phyloP scores from a whole-genome alignment of 2,797 vertebrate genomes.

The Notolepis coatsorum region DNA sequence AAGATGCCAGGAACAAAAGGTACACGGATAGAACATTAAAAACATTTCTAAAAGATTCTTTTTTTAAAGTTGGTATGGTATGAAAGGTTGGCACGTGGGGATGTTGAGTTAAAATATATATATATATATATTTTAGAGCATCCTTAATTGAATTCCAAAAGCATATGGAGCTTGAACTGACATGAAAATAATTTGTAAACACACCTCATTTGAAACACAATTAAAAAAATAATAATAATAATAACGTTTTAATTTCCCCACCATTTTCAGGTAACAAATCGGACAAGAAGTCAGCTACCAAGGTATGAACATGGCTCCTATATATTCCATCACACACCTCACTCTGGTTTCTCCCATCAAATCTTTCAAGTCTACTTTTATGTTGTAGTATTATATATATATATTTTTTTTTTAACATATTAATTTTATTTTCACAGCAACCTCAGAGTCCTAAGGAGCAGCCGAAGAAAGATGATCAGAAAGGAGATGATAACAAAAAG shows the following conservation, averaged over 20 bases:
- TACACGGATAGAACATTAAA: conserved; percentile 31
- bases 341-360: background rate
- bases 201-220: background rate
- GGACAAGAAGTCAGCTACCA: conserved; percentile 86
- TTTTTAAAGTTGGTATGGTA: no score
- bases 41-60: conserved; percentile 8
- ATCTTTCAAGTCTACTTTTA: background rate
- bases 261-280: conserved; percentile 82
- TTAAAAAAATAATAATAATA: background rate
- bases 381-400: background rate
- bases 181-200: background rate
- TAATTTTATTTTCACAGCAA: conserved; percentile 66
- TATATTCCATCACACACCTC: background rate
- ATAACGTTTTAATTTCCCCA: conserved; percentile 6
- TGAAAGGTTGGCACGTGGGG: no score
- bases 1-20: conserved; percentile 87
- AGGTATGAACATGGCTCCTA: conserved; percentile 66
- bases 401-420: conserved; percentile 1
- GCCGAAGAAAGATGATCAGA: conserved; percentile 87
- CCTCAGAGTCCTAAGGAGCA: conserved; percentile 87
- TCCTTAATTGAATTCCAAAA: conserved; percentile 9
- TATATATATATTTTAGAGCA: conserved; percentile 5
- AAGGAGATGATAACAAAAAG: conserved; percentile 86
- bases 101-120: no score
- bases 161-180: background rate